These are phyloP conservation scores for Stictonetta naevosa DNA, from an alignment of 2,113 vertebrate genomes.

Conservation along the genomic window DNA sequence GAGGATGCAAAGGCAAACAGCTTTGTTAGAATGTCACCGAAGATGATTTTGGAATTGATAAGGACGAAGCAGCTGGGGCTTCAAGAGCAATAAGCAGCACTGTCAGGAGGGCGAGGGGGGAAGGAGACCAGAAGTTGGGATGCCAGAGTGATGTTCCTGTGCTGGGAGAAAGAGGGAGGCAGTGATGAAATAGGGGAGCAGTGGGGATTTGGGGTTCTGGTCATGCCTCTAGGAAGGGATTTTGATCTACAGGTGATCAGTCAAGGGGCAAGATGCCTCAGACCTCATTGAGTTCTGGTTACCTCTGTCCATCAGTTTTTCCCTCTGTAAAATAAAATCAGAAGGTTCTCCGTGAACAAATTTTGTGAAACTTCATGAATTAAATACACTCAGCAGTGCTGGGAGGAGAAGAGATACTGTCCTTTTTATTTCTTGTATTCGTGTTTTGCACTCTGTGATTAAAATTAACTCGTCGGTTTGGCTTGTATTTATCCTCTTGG, in stretches of 20 bases:
- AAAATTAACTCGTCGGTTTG: background rate
- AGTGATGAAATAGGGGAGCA: background rate
- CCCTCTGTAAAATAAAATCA: accelerated
- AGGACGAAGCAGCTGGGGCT: background rate
- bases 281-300: background rate
- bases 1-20: background rate
- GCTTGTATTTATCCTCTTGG: background rate
- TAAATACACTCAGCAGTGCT: accelerated
- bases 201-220: background rate
- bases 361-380: background rate
- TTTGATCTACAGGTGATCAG: background rate
- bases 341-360: background rate
- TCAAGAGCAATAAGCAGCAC: background rate
- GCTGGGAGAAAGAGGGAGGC: background rate
- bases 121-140: background rate
- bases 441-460: background rate
- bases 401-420: background rate
- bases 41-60: background rate
- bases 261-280: background rate
- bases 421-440: background rate
- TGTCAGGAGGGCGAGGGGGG: background rate
- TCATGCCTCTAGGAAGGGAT: background rate
- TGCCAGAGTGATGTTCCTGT: background rate
- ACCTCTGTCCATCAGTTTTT: background rate
- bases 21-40: background rate